Evolutionary conservation across 2,888 invertebrate species (phyloP).

Genomic region (Zygothrica quintamaculata): DNA sequence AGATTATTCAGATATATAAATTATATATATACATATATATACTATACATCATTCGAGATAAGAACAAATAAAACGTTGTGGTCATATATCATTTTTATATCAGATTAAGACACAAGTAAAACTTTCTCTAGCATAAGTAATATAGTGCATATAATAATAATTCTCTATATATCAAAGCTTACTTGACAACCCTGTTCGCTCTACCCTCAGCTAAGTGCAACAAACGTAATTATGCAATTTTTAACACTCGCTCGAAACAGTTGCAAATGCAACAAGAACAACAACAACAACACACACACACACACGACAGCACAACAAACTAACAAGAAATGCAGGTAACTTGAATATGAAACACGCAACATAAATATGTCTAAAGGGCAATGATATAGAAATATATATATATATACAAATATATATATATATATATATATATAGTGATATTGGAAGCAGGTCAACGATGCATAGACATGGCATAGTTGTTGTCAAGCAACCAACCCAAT

Average conservation of each 20-base stretch:
- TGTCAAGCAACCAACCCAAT: conserved; percentile 46
- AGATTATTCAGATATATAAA: too few species aligned
- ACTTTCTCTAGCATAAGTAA: too few species aligned
- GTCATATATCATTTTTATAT: too few species aligned
- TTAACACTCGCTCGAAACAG: conserved; percentile 60
- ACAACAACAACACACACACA: too few species aligned
- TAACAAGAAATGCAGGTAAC: conserved; percentile 68
- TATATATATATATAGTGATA: conserved; percentile 11
- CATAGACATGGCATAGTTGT: conserved; percentile 29
- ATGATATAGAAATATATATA: conserved; percentile 48
- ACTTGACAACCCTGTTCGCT: conserved; percentile 37
- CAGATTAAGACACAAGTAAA: too few species aligned
- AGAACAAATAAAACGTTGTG: too few species aligned
- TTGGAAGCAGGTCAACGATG: conserved; percentile 70
- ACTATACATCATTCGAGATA: too few species aligned
- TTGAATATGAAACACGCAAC: conserved; percentile 66
- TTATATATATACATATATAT: too few species aligned
- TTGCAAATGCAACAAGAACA: conserved; percentile 30
- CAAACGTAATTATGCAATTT: conserved; percentile 73
- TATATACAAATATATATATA: neutral
- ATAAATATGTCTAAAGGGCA: conserved; percentile 52
- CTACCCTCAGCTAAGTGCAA: conserved; percentile 41
- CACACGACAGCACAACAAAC: too few species aligned
- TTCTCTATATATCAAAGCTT: too few species aligned
- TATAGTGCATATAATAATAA: too few species aligned